Evolutionary conservation across 2,888 invertebrate species (phyloP).

Genomic region (Apamea epomidion): DNA sequence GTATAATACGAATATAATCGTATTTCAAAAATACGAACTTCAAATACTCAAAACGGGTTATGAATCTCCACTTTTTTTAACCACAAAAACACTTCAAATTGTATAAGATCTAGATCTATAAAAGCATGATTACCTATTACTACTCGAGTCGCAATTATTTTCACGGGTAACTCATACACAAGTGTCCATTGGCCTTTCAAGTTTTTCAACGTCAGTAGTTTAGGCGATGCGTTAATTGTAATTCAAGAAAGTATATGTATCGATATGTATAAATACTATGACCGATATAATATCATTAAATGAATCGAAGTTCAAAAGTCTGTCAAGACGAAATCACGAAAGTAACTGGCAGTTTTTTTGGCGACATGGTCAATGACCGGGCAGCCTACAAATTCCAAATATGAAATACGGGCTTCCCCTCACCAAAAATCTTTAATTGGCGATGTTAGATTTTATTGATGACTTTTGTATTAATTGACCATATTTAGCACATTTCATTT

Average conservation of each 20-base stretch:
- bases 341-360: not conserved
- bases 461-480: not conserved
- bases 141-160: too few relatives aligned
- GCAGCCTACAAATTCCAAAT: slow-evolving; percentile 11
- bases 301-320: not conserved
- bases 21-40: too few relatives aligned
- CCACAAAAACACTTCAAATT: too few relatives aligned
- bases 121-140: too few relatives aligned
- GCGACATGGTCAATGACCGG: slow-evolving; percentile 4
- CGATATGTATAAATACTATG: not conserved
- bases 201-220: not conserved
- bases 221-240: not conserved
- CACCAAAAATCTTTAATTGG: not conserved
- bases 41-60: too few relatives aligned
- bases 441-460: not conserved
- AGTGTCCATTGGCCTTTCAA: slow-evolving; percentile 25
- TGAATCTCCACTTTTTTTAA: too few relatives aligned
- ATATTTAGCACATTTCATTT: not conserved
- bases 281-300: not conserved
- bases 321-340: not conserved
- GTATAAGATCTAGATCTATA: too few relatives aligned
- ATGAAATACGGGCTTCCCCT: slow-evolving; percentile 18
- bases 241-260: not conserved
- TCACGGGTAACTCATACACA: slow-evolving; percentile 3
- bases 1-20: too few relatives aligned